Conservation (phyloP, 1,140 invertebrate genomes). For the Drosophila setifemur region DNA sequence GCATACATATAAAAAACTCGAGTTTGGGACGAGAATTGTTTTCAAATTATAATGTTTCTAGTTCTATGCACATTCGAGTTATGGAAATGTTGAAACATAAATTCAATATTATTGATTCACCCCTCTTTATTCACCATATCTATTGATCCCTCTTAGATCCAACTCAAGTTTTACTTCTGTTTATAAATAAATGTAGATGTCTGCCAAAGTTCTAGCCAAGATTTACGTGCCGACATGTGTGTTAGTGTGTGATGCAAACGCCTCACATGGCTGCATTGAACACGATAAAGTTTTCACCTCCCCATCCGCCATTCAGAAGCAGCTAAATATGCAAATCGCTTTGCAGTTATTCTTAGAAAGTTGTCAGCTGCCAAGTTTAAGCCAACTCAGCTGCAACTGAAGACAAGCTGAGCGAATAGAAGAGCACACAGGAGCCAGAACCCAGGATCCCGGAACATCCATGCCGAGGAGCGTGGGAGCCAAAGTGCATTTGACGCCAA, state of each 20-base stretch:
- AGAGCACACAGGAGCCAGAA: conserved; percentile 26
- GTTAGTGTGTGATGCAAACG: conserved; percentile 40
- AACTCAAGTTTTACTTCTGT: conserved; percentile 57
- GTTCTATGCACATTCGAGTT: neutral
- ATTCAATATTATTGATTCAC: neutral
- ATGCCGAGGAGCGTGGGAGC: conserved; percentile 8
- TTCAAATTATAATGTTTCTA: neutral
- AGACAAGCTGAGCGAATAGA: conserved; percentile 52
- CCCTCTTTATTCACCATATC: neutral
- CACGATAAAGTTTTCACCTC: conserved; percentile 62
- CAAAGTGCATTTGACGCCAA: conserved; percentile 37
- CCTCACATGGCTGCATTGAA: conserved; percentile 51
- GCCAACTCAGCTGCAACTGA: conserved; percentile 22
- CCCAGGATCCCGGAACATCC: conserved; percentile 22
- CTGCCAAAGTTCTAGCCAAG: conserved; percentile 67
- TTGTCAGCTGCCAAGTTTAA: conserved; percentile 66
- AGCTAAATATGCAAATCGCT: conserved; percentile 78
- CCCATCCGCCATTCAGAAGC: neutral
- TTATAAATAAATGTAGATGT: conserved; percentile 74
- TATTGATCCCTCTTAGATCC: neutral
- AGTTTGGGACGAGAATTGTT: too few species aligned
- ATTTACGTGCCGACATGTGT: conserved; percentile 38
- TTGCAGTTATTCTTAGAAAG: conserved; percentile 78
- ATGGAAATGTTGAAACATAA: neutral
- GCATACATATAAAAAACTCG: too few species aligned